Evolutionary conservation across 2,888 invertebrate species (phyloP), one percentile per base, ranked within the genome.

Genomic region (Eudemis profundana): DNA sequence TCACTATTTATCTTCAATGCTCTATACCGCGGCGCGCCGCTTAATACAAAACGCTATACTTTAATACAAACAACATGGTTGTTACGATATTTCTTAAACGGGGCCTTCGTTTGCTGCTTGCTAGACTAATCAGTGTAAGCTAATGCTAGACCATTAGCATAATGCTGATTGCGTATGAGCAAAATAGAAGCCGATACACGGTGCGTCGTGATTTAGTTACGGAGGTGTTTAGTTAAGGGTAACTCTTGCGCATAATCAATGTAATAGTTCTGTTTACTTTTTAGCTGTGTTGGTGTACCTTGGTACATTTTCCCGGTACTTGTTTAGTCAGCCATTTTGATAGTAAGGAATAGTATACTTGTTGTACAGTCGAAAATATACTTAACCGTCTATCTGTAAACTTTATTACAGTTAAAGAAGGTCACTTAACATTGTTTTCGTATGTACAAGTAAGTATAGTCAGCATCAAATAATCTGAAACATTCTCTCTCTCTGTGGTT

Each of bases 1-100:
- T 80, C 78, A 75, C 75, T 76, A 79, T 82, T 74, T 75, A 78
- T 81, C 79, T 78, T 68, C 51, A 50, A 29, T 68, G 70, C 68
- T 57, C 71, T 57, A 49, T 66, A 59, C 66, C 66, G 33, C 33
- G 70, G 29, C 5, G n/a, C n/a, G 42, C 2, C 2, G 5, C 27
- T 19, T 17, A 8, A 12, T n/a, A 8, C 10, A n/a, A 17, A 56
- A 44, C 7, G 56, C 3, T 27, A 2, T 44, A 44, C n/a, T 17
- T 44, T 19, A 17, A 29, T 17, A 29, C n/a, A 7, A 8, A 3
- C 44, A n/a, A 15, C 4, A 27, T 7, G n/a, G 8, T n/a, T 8
- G 17, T 29, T 44, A 56, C 7, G 56, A 23, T 42, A n/a, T 44
- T 56, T 15, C 19, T 3, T 19, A 3, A 49, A 49, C 0, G 0